These are phyloP conservation scores for Epinotia brunnichana DNA, from an alignment of 2,888 invertebrate genomes.

Conservation along the genomic window DNA sequence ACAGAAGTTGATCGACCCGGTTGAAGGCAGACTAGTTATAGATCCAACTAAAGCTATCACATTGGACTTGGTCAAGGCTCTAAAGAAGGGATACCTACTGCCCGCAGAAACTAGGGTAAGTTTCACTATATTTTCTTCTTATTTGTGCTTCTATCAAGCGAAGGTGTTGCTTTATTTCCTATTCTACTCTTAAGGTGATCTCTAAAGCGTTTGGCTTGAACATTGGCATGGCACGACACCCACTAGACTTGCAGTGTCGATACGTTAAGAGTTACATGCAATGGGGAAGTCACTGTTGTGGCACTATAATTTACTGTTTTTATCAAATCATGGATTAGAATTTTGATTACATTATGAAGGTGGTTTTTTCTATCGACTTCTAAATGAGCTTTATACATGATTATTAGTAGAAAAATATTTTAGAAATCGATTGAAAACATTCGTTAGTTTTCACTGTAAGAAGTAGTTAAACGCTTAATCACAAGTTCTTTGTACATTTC, in stretches of 20 bases:
- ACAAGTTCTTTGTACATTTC: conserved; percentile 42
- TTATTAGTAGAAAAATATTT: not conserved
- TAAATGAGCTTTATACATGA: conserved; percentile 1
- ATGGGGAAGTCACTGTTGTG: conserved; percentile 67
- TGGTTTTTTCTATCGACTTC: conserved; percentile 33
- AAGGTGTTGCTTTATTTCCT: conserved; percentile 80
- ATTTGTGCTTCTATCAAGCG: conserved; percentile 76
- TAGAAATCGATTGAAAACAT: conserved; percentile 41
- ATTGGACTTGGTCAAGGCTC: conserved; percentile 92
- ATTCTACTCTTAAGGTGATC: conserved; percentile 76
- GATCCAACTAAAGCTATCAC: conserved; percentile 82
- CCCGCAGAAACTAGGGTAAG: conserved; percentile 97
- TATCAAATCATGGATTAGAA: conserved; percentile 29
- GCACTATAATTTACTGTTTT: conserved; percentile 47
- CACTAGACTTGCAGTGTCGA: conserved; percentile 69
- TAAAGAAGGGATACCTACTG: conserved; percentile 93
- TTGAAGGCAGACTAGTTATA: conserved; percentile 87
- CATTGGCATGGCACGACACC: conserved; percentile 81
- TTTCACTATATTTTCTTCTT: conserved; percentile 62
- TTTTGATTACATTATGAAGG: conserved; percentile 15
- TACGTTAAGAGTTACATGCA: conserved; percentile 61
- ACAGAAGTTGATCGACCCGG: conserved; percentile 88
- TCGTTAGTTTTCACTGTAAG: conserved; percentile 32
- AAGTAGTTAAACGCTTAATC: conserved; percentile 42
- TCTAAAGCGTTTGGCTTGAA: conserved; percentile 80